Percentiles rank a stretch among this genome's conserved stretches.
These are phyloP conservation scores for Otis tarda DNA, from an alignment of 2,113 vertebrate species.

Conservation along the genomic window DNA sequence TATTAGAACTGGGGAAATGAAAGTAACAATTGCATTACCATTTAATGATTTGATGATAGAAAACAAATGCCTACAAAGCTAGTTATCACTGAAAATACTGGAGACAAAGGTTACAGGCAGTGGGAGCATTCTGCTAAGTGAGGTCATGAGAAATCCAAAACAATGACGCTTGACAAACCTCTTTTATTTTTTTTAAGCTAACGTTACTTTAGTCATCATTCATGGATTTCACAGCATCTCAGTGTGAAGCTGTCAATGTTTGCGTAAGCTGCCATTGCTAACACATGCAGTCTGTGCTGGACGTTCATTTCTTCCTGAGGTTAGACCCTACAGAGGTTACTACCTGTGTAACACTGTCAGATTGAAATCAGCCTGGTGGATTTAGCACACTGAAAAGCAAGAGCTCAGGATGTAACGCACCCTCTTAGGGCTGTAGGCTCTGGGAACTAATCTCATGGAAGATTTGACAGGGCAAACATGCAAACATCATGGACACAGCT, in stretches of 20 bases:
- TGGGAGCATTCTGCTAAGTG: background rate
- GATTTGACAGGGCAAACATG: background rate
- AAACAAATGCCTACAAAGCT: slow-evolving; percentile 55
- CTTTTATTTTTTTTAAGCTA: background rate
- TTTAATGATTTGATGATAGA: slow-evolving; percentile 63
- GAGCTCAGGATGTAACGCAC: background rate
- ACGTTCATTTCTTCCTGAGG: background rate
- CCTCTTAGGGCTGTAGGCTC: background rate
- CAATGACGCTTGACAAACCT: background rate
- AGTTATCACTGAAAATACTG: background rate
- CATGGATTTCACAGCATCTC: slow-evolving; percentile 3
- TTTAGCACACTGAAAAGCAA: background rate
- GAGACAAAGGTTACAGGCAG: slow-evolving; percentile 15
- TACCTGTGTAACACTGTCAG: background rate
- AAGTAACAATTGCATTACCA: slow-evolving; percentile 68
- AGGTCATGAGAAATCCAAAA: slow-evolving; percentile 21
- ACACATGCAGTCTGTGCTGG: background rate
- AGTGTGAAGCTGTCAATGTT: background rate
- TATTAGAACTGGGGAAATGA: slow-evolving; percentile 55
- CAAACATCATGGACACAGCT: background rate
- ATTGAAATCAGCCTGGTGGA: background rate
- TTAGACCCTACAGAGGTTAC: background rate
- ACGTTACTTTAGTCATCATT: slow-evolving; percentile 7
- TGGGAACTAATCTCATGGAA: background rate
- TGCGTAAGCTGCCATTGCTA: background rate